Evolutionary conservation across 2,797 vertebrate species (phyloP), one percentile per base, ranked within the genome.

Genomic region (Spea hammondii): DNA sequence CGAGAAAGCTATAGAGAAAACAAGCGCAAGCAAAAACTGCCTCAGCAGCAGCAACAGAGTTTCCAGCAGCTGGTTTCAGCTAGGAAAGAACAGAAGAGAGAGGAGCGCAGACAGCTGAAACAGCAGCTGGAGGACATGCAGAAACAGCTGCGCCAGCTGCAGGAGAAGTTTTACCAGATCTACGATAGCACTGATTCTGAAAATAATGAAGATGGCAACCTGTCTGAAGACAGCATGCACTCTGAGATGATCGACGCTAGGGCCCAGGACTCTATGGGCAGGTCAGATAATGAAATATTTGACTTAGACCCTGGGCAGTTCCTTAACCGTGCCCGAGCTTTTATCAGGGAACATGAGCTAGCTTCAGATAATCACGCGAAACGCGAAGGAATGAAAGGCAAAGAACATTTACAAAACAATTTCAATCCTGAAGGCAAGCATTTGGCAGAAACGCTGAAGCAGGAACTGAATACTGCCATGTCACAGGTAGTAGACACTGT

Each of bases 71-170:
- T 98, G 93, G 95, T 96, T 88, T 97, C 95, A 6, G 96, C 96
- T 54, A 93, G 95, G 76, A 98, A 98, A 81, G 96, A 98, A 83
- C 96, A 97, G 93, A 98, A 98, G 90, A 94, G 95, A 84, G 96
- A 98, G 88, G 96, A 98, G 91, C 94, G 97, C 64, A 90, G 96
- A 86, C 96, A 97, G 91, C 94, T 99, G 87, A 99, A 99, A 83
- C 95, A 98, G 87, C 97, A 99, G 94, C 94, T 99, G 89, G 97
- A 99, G 87, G 97, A 99, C 93, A 98, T 99, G 97, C 97, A 99
- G 92, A 99, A 99, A 85, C 97, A 99, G 93, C 93, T 99, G 87
- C 95, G 97, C 83, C 97, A 99, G 93, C 94, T 99, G 88, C 97
- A 99, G 90, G 97, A 99, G 87, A 99, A 99, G 94, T 98, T 99